A percentile compares a stretch with the other conserved stretches of the same genome.
phyloP scores from a whole-genome alignment of 1,140 invertebrate species.

The Solenopsis invicta region DNA sequence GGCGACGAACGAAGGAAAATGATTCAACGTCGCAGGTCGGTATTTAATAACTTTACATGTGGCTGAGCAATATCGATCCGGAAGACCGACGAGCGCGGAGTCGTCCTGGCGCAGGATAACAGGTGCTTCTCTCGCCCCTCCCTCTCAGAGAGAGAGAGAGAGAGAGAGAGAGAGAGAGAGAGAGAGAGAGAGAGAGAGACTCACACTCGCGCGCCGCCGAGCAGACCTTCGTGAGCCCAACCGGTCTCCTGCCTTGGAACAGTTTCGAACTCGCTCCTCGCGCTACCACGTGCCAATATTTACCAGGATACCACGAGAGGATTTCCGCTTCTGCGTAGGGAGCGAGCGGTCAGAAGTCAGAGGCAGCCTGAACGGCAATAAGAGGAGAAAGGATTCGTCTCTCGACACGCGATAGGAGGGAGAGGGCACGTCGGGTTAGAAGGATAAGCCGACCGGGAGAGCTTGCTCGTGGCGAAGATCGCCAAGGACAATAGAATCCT shows the following conservation, averaged over 20 bases:
- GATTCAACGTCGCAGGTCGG: constrained; percentile 16
- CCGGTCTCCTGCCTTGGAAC: constrained; percentile 35
- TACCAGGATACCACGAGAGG: constrained; percentile 82
- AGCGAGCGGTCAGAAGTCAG: constrained; percentile 50
- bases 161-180: too few relatives aligned
- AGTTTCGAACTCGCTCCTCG: constrained; percentile 74
- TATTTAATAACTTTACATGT: constrained; percentile 77
- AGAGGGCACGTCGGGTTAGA: constrained; percentile 58
- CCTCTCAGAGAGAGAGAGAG: background rate
- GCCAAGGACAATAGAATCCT: constrained; percentile 84
- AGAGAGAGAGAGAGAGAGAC: background rate
- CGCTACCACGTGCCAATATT: constrained; percentile 82
- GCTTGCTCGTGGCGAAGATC: constrained; percentile 75
- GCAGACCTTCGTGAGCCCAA: constrained; percentile 48
- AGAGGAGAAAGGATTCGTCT: constrained; percentile 42
- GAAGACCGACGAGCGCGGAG: constrained; percentile 40
- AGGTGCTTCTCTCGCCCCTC: constrained; percentile 73
- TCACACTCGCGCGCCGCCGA: background rate
- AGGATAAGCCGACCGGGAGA: constrained; percentile 68
- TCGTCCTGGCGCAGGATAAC: constrained; percentile 74
- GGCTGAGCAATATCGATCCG: constrained; percentile 76
- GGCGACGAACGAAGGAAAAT: background rate
- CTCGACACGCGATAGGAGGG: constrained; percentile 22
- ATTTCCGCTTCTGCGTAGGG: constrained; percentile 70
- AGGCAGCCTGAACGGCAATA: constrained; percentile 46